A percentile compares a stretch with the other conserved stretches of the same genome.
These are phyloP conservation scores for Anolis sagrei DNA, from an alignment of 2,113 vertebrate species.

Conservation along the genomic window DNA sequence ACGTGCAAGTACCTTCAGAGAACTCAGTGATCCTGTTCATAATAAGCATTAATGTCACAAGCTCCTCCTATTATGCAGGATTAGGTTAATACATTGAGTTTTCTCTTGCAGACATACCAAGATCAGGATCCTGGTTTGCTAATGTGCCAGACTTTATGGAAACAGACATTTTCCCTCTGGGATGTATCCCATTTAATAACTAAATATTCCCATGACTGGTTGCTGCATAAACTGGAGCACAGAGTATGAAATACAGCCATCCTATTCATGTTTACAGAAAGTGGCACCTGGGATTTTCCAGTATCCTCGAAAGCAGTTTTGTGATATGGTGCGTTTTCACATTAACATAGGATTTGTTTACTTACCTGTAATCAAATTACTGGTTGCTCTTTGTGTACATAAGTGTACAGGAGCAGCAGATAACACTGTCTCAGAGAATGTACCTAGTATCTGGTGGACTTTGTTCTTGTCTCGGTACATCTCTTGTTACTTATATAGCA, in stretches of 20 bases:
- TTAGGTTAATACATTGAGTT: neutral
- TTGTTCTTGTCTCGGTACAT: constrained; percentile 17
- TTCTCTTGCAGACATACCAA: neutral
- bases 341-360: neutral
- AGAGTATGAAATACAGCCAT: neutral
- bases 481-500: neutral
- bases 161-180: neutral
- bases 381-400: neutral
- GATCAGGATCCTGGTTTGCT: neutral
- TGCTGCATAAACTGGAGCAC: neutral
- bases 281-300: neutral
- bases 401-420: constrained; percentile 19
- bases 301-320: neutral
- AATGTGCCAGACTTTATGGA: neutral
- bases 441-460: neutral
- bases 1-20: neutral
- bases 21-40: neutral
- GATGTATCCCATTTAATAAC: neutral
- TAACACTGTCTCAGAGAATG: neutral
- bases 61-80: neutral
- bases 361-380: constrained; percentile 16
- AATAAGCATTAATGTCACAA: neutral
- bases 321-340: neutral
- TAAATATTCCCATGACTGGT: neutral
- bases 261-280: constrained; percentile 17